Evolutionary conservation across 2,113 vertebrate species (phyloP), one percentile per base, ranked within the genome.

Genomic region (Antennarius striatus): DNA sequence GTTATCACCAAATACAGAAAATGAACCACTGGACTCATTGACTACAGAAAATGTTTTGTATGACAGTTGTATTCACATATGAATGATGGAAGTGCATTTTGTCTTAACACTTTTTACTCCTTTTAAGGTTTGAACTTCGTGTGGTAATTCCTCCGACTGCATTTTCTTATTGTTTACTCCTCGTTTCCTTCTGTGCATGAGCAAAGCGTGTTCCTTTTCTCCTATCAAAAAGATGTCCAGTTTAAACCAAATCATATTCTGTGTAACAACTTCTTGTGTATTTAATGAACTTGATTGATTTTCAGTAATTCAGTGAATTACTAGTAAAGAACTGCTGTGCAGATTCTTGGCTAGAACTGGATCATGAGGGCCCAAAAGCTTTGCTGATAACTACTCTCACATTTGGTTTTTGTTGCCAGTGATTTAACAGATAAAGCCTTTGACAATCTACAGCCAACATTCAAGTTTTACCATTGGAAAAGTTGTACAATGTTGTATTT

Each of bases 401-500:
- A 1, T 58, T 11, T 60, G 22, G 9, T 71, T 39, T 52, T 30
- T 42, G 14, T 46, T 28, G 36, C n/a, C 28, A 32, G 32, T 55
- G 39, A 46, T 29, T 2, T 16, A 47, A 46, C 39, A 42, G 63
- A 13, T 15, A 42, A 43, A 56, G 28, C 68, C 30, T n/a, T 51
- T 0, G 73, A 85, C 84, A 87, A 86, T 83, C 81, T 71, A 15
- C 40, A 67, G 15, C 32, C 12, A 59, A 60, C 57, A 28, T 62
- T 50, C 7, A 56, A 14, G 22, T 45, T 68, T 51, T 60, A 16
- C 68, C 6, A 63, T 73, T 71, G 49, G 66, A 64, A 84, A 75
- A 52, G 40, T 5, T 91, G 86, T 89, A 81, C 63, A 82, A 59
- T 53, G 7, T 17, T 73, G 67, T 79, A 77, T 84, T 86, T 82